These are phyloP conservation scores for Phallusia fumigata DNA, from an alignment of 23 tunicate genomes.

Conservation along the genomic window DNA sequence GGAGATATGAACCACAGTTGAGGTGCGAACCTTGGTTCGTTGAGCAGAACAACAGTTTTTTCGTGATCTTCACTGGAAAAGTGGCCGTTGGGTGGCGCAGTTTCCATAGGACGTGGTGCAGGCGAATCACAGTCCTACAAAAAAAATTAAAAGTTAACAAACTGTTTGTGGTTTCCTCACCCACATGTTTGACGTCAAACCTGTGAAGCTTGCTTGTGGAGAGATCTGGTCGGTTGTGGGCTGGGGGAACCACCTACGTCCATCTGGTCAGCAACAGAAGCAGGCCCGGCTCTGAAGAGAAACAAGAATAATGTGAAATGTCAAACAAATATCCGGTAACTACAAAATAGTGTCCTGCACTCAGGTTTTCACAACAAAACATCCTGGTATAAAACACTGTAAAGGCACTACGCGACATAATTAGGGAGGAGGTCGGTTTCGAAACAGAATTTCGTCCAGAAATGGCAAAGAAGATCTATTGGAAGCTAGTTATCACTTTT, in stretches of 20 bases:
- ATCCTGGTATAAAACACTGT: no score
- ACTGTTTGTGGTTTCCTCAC: not conserved
- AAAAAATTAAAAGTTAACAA: not conserved
- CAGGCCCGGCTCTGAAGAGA: no score
- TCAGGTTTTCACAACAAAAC: no score
- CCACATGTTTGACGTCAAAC: not conserved
- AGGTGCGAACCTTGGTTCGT: not conserved
- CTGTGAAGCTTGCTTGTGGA: not conserved
- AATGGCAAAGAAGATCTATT: no score
- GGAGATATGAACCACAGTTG: no score
- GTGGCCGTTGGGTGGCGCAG: not conserved
- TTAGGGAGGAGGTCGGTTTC: no score
- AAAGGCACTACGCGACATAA: no score
- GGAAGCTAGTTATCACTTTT: no score
- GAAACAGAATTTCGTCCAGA: no score
- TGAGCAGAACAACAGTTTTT: not conserved
- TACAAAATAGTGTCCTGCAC: no score
- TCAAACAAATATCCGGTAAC: no score
- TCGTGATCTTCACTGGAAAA: not conserved
- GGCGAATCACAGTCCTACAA: not conserved
- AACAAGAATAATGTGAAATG: no score
- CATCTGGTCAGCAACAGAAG: not conserved
- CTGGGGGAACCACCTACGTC: not conserved
- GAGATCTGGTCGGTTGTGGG: not conserved
- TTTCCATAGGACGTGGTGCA: constrained; percentile 2